A percentile compares a stretch with the other conserved stretches of the same genome.
Evolutionary conservation across 2,888 invertebrate species (phyloP).

Genomic region (Ypsolopha scabrella): DNA sequence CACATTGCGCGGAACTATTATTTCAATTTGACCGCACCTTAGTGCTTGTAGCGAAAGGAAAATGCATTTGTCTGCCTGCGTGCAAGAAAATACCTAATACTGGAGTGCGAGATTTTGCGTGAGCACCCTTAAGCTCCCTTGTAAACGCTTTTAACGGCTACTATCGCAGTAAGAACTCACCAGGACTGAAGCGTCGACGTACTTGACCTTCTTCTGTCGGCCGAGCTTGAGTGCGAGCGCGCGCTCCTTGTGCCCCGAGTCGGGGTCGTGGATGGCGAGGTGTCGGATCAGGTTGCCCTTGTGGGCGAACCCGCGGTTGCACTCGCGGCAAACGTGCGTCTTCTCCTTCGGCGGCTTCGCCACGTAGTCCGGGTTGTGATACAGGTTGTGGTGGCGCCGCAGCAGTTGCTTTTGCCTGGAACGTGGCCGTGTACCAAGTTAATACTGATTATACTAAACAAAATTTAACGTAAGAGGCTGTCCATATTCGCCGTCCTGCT

Average conservation of each 20-base stretch:
- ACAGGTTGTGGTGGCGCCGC: constrained; percentile 90
- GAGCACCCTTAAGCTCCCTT: no score
- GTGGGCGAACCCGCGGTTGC: constrained; percentile 81
- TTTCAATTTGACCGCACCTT: no score
- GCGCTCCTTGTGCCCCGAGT: constrained; percentile 79
- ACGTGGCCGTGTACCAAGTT: background rate
- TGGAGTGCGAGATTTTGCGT: no score
- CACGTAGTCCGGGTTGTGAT: constrained; percentile 91
- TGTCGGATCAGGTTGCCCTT: constrained; percentile 94
- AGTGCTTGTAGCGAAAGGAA: no score
- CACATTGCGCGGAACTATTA: no score
- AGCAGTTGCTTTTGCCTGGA: constrained; percentile 91
- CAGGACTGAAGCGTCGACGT: constrained; percentile 48
- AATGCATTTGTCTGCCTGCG: no score
- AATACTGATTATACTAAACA: no score
- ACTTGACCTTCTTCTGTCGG: constrained; percentile 80
- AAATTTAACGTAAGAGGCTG: no score
- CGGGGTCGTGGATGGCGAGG: constrained; percentile 91
- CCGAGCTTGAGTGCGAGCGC: constrained; percentile 83
- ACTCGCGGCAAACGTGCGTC: constrained; percentile 88
- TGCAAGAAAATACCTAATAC: no score
- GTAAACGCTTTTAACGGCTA: no score
- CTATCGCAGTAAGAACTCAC: background rate
- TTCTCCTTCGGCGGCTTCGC: constrained; percentile 91
- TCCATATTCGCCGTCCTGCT: no score